Conservation (phyloP, 2,113 vertebrate species). For the Eonycteris spelaea region DNA sequence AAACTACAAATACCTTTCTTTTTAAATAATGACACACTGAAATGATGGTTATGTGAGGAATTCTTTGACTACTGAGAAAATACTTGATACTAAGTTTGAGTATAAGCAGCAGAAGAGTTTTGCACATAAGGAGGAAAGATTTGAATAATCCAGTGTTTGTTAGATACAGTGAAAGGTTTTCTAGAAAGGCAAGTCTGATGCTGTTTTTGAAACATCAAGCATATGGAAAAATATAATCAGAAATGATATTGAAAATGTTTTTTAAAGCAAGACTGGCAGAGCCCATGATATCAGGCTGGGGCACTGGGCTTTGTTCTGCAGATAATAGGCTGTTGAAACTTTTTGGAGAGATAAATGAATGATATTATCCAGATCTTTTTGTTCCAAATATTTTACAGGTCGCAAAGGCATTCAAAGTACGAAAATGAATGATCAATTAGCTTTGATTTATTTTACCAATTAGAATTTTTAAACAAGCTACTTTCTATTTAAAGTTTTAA, state of each 20-base stretch:
- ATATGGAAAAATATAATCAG: not conserved
- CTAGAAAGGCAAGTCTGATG: not conserved
- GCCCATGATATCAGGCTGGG: rapidly evolving
- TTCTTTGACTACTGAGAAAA: not conserved
- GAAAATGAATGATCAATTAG: not conserved
- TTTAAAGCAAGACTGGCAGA: not conserved
- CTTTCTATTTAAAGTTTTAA: not conserved
- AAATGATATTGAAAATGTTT: not conserved
- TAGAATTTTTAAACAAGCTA: not conserved
- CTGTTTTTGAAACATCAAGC: not conserved
- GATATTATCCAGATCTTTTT: not conserved
- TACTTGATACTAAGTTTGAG: not conserved
- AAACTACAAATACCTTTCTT: not conserved
- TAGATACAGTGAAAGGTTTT: not conserved
- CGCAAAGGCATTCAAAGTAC: not conserved
- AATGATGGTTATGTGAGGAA: not conserved
- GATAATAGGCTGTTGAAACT: not conserved
- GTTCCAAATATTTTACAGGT: not conserved
- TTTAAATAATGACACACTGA: not conserved
- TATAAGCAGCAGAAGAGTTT: not conserved
- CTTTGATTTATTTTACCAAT: not conserved
- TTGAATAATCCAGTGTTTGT: not conserved
- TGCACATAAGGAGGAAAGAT: not conserved
- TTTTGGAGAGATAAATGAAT: not conserved
- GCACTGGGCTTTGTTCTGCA: not conserved